A percentile compares a stretch with the other conserved stretches of the same genome.
phyloP scores from a whole-genome alignment of 35 echinoderm and acorn worm species.

The Stichopus chloronotus region DNA sequence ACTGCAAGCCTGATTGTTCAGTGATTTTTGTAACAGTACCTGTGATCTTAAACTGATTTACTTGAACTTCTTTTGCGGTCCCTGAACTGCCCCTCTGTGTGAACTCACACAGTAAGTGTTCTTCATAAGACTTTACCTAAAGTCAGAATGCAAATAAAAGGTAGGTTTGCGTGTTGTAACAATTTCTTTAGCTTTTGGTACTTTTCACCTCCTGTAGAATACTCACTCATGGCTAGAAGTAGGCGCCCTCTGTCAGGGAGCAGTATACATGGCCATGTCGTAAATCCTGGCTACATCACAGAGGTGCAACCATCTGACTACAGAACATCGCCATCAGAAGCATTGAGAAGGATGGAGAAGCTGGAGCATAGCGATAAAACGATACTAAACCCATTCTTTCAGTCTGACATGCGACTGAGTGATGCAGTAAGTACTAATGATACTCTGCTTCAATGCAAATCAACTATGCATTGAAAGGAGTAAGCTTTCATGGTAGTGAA shows the following conservation, averaged over 20 bases:
- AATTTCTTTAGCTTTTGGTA: background rate
- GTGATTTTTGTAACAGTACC: too few species aligned
- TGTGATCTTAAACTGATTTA: too few species aligned
- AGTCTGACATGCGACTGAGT: slow-evolving; percentile 77
- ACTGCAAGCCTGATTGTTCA: too few species aligned
- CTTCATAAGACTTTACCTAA: too few species aligned
- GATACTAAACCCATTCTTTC: slow-evolving; percentile 92
- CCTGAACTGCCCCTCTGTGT: too few species aligned
- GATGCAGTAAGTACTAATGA: slow-evolving; percentile 79
- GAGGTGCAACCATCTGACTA: slow-evolving; percentile 70
- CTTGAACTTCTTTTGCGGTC: too few species aligned
- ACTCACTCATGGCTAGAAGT: slow-evolving; percentile 30
- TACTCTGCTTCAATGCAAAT: background rate
- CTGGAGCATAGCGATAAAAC: slow-evolving; percentile 83
- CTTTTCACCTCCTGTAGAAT: background rate
- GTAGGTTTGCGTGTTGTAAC: too few species aligned
- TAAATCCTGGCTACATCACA: slow-evolving; percentile 91
- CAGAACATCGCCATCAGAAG: slow-evolving; percentile 76
- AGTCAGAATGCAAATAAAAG: background rate
- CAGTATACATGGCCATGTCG: slow-evolving; percentile 63
- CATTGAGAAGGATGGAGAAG: slow-evolving; percentile 89
- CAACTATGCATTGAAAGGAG: background rate
- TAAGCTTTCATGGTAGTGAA: too few species aligned
- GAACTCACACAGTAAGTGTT: too few species aligned
- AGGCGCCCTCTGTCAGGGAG: background rate